Conservation (phyloP, 2,888 invertebrate genomes). For the Nomada lathburiana region DNA sequence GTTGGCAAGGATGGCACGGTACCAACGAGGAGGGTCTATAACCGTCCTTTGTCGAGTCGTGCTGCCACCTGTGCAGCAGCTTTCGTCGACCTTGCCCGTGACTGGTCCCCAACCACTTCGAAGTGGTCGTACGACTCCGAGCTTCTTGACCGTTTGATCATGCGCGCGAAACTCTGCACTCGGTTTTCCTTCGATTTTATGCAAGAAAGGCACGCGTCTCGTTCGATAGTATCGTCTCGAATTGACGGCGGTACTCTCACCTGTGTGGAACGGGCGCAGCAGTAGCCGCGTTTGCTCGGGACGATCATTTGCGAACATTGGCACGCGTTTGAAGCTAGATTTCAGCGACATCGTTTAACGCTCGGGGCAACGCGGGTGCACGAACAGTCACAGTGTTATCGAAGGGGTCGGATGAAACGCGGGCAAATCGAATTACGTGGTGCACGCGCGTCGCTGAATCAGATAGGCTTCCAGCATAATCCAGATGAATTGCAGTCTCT, state of each 20-base stretch:
- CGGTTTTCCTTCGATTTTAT: constrained; percentile 28
- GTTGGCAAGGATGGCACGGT: constrained; percentile 72
- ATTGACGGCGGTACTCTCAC: background rate
- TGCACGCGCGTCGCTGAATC: constrained; percentile 20
- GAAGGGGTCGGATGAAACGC: background rate
- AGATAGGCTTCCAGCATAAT: constrained; percentile 35
- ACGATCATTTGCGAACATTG: background rate
- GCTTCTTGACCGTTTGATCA: constrained; percentile 40
- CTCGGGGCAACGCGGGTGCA: background rate
- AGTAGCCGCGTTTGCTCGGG: background rate
- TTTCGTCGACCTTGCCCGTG: constrained; percentile 69
- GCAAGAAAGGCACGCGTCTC: background rate
- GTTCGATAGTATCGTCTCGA: background rate
- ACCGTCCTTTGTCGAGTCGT: constrained; percentile 77
- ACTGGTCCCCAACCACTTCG: constrained; percentile 63
- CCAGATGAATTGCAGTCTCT: constrained; percentile 36
- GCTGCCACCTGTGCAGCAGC: constrained; percentile 82
- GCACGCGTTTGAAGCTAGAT: constrained; percentile 10
- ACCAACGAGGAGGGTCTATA: constrained; percentile 70
- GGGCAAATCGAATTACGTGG: constrained; percentile 42
- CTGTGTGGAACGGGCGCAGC: background rate
- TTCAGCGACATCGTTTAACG: background rate
- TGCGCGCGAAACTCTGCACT: constrained; percentile 27
- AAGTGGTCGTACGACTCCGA: constrained; percentile 41
- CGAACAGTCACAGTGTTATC: background rate